Base-by-base conservation (phyloP, 2,888 invertebrate species). In the Laothoe populi region DNA sequence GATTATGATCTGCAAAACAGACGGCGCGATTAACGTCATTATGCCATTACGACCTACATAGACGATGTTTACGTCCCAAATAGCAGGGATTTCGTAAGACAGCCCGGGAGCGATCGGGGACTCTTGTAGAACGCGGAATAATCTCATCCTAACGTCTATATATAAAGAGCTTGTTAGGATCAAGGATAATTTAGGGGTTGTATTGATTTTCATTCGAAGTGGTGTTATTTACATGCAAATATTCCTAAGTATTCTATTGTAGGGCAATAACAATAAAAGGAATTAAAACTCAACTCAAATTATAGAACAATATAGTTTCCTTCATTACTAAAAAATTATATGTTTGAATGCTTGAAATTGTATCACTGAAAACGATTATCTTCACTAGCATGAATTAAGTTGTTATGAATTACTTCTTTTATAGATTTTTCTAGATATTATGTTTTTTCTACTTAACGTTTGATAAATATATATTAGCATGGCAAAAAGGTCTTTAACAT, bases 11-110 rank as follows among this genome's bases (percentile, higher is more conserved):
- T 70, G 67, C 66, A 60, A 68, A 79, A 70, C 81, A 77, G 78
- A 68, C 73, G 65, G 53, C 4, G 59, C 58, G 71, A 71, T 77
- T 69, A 72, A 64, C 77, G 79, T 76, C 74, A 75, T 75, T 72
- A 70, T 81, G 86, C 75, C 75, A 75, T 75, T 72, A 70, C 82
- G 87, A 78, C 88, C 90, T 78, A 87, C 71, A 85, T 89, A 74
- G 64, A 63, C 67, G 60, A 64, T 87, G 88, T 88, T 87, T 87
- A 87, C 78, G 80, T 84, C 73, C 81, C 74, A 81, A 80, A 85
- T 84, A 83, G 71, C 78, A 66, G 67, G 66, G 74, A 78, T 84
- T 83, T 82, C 82, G 78, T 75, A 83, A 83, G 67, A 53, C 59
- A 58, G 67, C n/a, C 44, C 46, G 58, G 40, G 62, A 62, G 44